phyloP scores from a whole-genome alignment of 1,140 invertebrate species.

The Diuraphis noxia region DNA sequence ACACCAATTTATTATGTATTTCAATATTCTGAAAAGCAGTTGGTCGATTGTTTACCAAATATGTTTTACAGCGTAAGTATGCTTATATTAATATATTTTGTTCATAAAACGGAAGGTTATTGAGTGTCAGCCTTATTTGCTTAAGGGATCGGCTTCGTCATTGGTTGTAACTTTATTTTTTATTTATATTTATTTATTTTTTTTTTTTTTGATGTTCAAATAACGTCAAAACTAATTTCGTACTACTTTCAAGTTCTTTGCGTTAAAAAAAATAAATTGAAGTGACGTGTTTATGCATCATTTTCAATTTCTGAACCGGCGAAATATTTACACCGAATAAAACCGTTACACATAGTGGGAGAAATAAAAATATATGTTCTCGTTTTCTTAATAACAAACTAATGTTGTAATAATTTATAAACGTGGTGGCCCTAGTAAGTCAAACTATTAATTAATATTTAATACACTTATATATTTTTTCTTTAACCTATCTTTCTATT shows the following conservation, averaged over 20 bases:
- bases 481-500: not conserved
- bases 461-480: not conserved
- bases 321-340: not conserved
- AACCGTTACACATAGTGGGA: not conserved
- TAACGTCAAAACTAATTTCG: conserved; percentile 4
- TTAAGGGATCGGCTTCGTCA: not conserved
- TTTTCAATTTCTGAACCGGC: not conserved
- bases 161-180: not conserved
- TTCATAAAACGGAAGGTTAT: conserved; percentile 2
- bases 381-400: not conserved
- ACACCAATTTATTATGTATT: not conserved
- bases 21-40: not conserved
- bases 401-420: not conserved
- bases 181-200: not conserved
- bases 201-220: not conserved
- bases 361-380: not conserved
- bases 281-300: conserved; percentile 18
- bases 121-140: not conserved
- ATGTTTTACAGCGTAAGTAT: not conserved
- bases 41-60: not conserved
- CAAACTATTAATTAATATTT: not conserved
- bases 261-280: conserved; percentile 3
- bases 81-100: not conserved
- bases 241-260: not conserved
- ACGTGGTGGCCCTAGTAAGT: not conserved